Evolutionary conservation across 2,888 invertebrate genomes (phyloP).

Genomic region (Odontothrips loti): DNA sequence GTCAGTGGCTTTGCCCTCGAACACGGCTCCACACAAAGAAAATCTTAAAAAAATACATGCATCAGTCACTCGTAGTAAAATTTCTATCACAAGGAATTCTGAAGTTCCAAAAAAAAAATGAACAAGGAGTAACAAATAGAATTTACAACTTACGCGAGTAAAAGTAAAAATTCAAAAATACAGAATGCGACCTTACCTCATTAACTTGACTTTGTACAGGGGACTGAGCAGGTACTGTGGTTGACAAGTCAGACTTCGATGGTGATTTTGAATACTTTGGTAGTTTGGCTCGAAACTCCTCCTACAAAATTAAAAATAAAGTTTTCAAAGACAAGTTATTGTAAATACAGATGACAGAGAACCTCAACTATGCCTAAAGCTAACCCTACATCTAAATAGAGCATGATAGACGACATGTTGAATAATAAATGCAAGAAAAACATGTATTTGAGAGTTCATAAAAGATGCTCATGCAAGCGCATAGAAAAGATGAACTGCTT

Average conservation of each 20-base stretch:
- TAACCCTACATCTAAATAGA: conserved; percentile 21
- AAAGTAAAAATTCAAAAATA: background rate
- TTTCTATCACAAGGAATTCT: background rate
- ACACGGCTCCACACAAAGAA: no score
- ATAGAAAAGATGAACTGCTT: background rate
- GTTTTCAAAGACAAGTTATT: background rate
- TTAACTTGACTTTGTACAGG: conserved; percentile 43
- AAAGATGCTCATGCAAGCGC: conserved; percentile 17
- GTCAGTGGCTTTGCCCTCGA: no score
- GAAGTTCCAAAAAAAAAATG: background rate
- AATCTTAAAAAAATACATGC: background rate
- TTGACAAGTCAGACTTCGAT: conserved; percentile 45
- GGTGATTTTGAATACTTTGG: conserved; percentile 60
- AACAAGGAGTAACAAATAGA: no score
- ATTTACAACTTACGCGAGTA: background rate
- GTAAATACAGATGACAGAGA: background rate
- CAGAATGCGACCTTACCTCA: background rate
- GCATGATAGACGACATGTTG: background rate
- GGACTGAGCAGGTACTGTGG: conserved; percentile 39
- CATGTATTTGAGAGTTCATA: background rate
- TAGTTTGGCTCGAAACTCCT: conserved; percentile 71
- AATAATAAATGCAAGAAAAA: background rate
- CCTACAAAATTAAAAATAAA: conserved; percentile 49
- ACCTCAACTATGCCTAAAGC: background rate
- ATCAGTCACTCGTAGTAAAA: background rate